Evolutionary conservation across 2,888 invertebrate genomes (phyloP).

Genomic region (Phorcus lineatus): DNA sequence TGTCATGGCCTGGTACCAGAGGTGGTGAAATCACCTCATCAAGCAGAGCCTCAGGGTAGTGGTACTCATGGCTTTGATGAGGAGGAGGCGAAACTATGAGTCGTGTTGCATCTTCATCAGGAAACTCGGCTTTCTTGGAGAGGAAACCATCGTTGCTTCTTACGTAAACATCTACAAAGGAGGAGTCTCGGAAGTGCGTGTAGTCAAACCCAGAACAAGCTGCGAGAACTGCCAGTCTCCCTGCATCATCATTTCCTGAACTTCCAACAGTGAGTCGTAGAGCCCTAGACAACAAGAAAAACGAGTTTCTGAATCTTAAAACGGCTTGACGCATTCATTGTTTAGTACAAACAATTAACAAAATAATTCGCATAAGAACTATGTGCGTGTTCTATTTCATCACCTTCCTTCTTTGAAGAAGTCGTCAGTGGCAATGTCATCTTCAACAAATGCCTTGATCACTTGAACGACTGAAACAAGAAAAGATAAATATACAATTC

Average conservation of each 20-base stretch:
- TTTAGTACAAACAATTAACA: too few relatives aligned
- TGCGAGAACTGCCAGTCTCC: neutral
- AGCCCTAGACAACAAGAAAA: neutral
- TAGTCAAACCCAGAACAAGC: conserved; percentile 29
- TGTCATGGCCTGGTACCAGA: conserved; percentile 16
- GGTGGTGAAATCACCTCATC: conserved; percentile 6
- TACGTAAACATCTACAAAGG: conserved; percentile 23
- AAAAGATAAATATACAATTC: neutral
- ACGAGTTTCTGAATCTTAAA: too few relatives aligned
- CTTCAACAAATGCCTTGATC: too few relatives aligned
- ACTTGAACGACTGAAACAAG: neutral
- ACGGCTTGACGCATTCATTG: too few relatives aligned
- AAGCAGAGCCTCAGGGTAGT: conserved; percentile 9
- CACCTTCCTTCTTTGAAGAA: too few relatives aligned
- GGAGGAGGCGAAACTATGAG: neutral
- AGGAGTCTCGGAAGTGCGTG: neutral
- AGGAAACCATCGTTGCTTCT: conserved; percentile 5
- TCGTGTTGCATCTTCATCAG: conserved; percentile 6
- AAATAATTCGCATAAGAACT: too few relatives aligned
- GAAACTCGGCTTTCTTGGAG: conserved; percentile 4
- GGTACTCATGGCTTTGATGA: neutral
- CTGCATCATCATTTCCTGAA: neutral
- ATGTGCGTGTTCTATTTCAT: too few relatives aligned
- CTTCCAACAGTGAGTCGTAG: neutral
- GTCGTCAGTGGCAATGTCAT: too few relatives aligned